Percentiles rank a stretch among this genome's conserved stretches.
Conservation (phyloP, 1,140 invertebrate genomes). For the Dolichoris vasculosae region DNA sequence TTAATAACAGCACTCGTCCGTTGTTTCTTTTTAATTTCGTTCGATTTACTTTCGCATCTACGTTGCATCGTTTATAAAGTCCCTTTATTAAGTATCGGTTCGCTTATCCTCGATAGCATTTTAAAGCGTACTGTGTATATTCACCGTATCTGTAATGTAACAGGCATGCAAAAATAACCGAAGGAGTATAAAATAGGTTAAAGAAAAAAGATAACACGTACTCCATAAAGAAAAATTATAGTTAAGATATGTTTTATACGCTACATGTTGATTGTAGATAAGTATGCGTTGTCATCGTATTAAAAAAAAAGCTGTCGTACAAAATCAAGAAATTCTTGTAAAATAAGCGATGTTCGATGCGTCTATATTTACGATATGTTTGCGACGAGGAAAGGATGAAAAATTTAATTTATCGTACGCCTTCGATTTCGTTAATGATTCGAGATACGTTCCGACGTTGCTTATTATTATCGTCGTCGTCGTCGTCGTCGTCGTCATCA, state of each 20-base stretch:
- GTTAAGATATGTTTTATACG: slow-evolving; percentile 75
- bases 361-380: slow-evolving; percentile 57
- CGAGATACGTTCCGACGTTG: neutral
- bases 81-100: slow-evolving; percentile 52
- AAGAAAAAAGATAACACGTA: slow-evolving; percentile 27
- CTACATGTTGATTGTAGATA: slow-evolving; percentile 70
- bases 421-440: slow-evolving; percentile 41
- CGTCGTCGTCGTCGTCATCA: no score
- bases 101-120: slow-evolving; percentile 66
- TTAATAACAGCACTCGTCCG: neutral
- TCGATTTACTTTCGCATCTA: neutral
- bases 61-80: slow-evolving; percentile 56
- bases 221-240: slow-evolving; percentile 61
- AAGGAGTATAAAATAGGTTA: slow-evolving; percentile 53
- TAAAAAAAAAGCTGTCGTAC: slow-evolving; percentile 63
- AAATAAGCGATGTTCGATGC: slow-evolving; percentile 63
- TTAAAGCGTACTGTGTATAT: slow-evolving; percentile 64
- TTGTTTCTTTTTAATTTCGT: neutral
- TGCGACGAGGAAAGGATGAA: slow-evolving; percentile 30
- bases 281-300: slow-evolving; percentile 67
- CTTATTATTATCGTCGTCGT: no score
- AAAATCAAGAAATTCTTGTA: slow-evolving; percentile 60
- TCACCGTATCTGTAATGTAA: slow-evolving; percentile 18
- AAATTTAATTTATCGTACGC: slow-evolving; percentile 52
- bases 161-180: slow-evolving; percentile 54